Base-by-base conservation (phyloP, 2,888 invertebrate species). In the Tromatobia lineatoria region DNA sequence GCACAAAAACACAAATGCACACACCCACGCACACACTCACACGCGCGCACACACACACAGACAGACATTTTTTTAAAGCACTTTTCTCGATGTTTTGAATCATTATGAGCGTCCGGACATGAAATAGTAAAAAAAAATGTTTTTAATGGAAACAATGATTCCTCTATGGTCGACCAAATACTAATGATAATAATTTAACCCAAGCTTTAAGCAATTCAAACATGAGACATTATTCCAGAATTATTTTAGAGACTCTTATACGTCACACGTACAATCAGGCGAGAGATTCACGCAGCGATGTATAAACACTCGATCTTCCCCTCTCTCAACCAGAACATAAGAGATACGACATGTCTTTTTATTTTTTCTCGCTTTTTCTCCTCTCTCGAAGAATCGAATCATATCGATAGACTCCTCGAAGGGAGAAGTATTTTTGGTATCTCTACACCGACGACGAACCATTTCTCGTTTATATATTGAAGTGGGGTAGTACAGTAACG, bases 381-480 rank as follows among this genome's bases (percentile, higher is more conserved):
- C 15, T 25, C 18, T 61, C 25, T 70, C n/a, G 50, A 18, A 18
- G 64, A 70, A 75, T 81, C 75, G 74, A 73, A 80, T 80, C 67
- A 38, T 47, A 69, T 80, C 69, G 38, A 69, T 69, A 34, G 59
- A 75, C 59, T 61, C 45, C 59, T 73, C 29, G 59, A 61, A 13
- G 59, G 59, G 23, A 45, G 45, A 45, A 73, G 71, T 59, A 73
- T 59, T 73, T 73, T 59, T n/a, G n/a, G 73, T 59, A 57, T 57
- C 73, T 59, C 57, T 25, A 59, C 59, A 42, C 73, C n/a, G 52
- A 42, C 66, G 42, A 54, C 66, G 10, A 64, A 6, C 23, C 66
- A 54, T 66, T 18, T 38, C 54, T 54, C 34, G 18, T 42, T 23
- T 54, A 54, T 71, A 34, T 11, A 38, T 23, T 20, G 23, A 67